Evolutionary conservation across 2,113 vertebrate genomes (phyloP).

Genomic region (Varanus salvator): DNA sequence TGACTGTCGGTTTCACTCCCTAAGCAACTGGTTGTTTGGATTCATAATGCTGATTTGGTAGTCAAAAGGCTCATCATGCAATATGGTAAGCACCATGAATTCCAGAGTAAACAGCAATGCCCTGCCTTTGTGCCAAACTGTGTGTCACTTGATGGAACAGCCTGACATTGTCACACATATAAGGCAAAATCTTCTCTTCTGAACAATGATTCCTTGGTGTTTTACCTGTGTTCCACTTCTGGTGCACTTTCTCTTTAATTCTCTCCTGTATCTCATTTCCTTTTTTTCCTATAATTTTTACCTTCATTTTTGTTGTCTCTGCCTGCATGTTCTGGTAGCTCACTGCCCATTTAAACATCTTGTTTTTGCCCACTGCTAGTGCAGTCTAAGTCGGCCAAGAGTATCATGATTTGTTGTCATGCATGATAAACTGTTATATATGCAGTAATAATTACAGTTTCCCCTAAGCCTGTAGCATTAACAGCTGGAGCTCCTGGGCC

Average conservation of each 20-base stretch:
- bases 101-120: background rate
- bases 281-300: background rate
- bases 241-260: background rate
- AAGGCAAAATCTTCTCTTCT: background rate
- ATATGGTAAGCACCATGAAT: background rate
- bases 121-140: background rate
- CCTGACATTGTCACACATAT: background rate
- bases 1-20: background rate
- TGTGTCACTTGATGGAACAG: too few species aligned
- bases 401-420: conserved; percentile 11
- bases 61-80: background rate
- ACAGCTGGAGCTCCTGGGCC: background rate
- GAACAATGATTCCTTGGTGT: background rate
- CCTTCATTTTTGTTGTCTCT: background rate
- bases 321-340: background rate
- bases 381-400: background rate
- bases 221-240: background rate
- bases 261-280: background rate
- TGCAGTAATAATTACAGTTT: background rate
- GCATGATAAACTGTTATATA: conserved; percentile 4
- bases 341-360: background rate
- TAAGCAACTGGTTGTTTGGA: background rate
- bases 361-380: background rate
- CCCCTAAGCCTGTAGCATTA: background rate
- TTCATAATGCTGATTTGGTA: background rate